Conservation (phyloP, 2,797 vertebrate genomes). For the Triplophysa bombifrons region DNA sequence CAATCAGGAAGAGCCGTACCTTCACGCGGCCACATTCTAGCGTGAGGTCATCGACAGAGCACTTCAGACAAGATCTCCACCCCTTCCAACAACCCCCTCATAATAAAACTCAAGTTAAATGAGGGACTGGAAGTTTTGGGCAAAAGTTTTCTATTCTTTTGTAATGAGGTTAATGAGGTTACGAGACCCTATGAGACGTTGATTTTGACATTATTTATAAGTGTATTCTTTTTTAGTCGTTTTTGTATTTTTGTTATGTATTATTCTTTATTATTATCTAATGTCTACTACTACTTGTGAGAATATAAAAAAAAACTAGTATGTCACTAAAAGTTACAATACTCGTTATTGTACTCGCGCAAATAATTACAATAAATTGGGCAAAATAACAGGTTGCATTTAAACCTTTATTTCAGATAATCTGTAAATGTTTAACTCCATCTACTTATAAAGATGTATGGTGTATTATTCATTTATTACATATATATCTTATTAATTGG, state of each 20-base stretch:
- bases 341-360: too few species aligned
- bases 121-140: slow-evolving; percentile 75
- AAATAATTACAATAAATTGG: background rate
- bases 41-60: slow-evolving; percentile 89
- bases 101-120: slow-evolving; percentile 79
- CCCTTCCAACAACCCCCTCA: slow-evolving; percentile 71
- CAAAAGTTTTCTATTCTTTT: slow-evolving; percentile 51
- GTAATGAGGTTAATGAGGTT: slow-evolving; percentile 31
- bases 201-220: slow-evolving; percentile 3
- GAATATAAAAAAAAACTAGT: background rate
- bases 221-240: background rate
- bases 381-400: slow-evolving; percentile 5
- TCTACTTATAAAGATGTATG: background rate
- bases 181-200: slow-evolving; percentile 1
- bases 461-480: too few species aligned
- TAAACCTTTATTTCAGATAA: background rate
- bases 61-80: slow-evolving; percentile 72
- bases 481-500: too few species aligned
- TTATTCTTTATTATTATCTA: background rate
- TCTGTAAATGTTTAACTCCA: background rate
- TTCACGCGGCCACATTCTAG: slow-evolving; percentile 81
- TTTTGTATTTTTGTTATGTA: background rate
- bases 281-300: background rate
- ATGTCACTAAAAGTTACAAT: background rate
- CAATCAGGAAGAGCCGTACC: slow-evolving; percentile 85